Conservation (phyloP, 2,888 invertebrate species). For the Euplexia lucipara region DNA sequence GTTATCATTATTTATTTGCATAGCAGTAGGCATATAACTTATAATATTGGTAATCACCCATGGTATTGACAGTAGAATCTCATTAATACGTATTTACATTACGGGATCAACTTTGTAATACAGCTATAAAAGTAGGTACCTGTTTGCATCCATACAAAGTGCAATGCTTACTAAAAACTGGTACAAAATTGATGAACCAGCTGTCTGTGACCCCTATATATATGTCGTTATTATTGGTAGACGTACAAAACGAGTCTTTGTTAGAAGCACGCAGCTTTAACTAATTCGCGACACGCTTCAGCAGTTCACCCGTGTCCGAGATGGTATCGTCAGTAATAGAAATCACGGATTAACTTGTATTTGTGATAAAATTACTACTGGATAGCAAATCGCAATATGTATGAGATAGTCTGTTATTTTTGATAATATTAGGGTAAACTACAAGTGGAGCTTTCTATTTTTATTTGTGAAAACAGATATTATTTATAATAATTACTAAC, state of each 20-base stretch:
- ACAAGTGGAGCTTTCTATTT: neutral
- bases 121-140: no score
- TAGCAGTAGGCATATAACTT: no score
- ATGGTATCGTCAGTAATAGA: constrained; percentile 38
- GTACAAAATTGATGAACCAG: neutral
- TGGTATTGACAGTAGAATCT: neutral
- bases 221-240: constrained; percentile 38
- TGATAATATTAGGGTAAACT: neutral
- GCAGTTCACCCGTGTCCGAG: constrained; percentile 40
- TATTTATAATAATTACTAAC: no score
- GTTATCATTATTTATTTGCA: constrained; percentile 45
- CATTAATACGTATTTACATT: neutral
- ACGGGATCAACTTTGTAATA: no score
- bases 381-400: constrained; percentile 28
- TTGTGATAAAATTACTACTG: constrained; percentile 22
- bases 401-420: neutral
- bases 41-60: no score
- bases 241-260: constrained; percentile 50
- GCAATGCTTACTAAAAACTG: neutral
- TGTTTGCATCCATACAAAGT: neutral
- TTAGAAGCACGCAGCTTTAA: constrained; percentile 58
- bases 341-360: constrained; percentile 35
- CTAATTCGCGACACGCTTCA: constrained; percentile 62
- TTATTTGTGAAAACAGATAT: no score
- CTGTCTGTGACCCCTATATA: no score